Evolutionary conservation across 2,888 invertebrate genomes (phyloP).

Genomic region (Lasioglossum malachurum): DNA sequence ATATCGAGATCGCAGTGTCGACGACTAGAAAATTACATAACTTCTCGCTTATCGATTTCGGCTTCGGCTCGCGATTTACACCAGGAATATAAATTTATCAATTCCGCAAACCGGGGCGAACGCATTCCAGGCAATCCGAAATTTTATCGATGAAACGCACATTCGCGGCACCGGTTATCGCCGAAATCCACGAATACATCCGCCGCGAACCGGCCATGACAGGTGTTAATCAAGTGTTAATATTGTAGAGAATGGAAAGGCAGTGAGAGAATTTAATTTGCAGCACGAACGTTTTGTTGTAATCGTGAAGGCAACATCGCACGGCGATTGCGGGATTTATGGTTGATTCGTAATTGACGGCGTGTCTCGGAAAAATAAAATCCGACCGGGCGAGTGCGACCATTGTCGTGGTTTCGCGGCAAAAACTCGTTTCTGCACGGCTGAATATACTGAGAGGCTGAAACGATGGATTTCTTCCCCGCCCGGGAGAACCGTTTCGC

Average conservation of each 20-base stretch:
- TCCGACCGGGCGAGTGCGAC: constrained; percentile 28
- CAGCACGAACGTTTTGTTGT: not conserved
- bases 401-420: constrained; percentile 27
- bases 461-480: constrained; percentile 27
- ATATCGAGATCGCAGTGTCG: not conserved
- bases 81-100: constrained; percentile 34
- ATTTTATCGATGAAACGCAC: constrained; percentile 1
- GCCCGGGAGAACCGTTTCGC: not conserved
- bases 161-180: not conserved
- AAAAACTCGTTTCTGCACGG: constrained; percentile 34
- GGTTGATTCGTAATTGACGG: constrained; percentile 45
- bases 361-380: constrained; percentile 40
- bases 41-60: constrained; percentile 37
- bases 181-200: constrained; percentile 4
- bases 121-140: not conserved
- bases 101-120: not conserved
- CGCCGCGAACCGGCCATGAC: not conserved
- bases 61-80: constrained; percentile 23
- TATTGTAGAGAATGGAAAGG: constrained; percentile 9
- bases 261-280: constrained; percentile 33
- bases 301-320: not conserved
- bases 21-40: constrained; percentile 37
- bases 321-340: constrained; percentile 36
- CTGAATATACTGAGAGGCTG: constrained; percentile 14
- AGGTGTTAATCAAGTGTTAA: constrained; percentile 45